Evolutionary conservation across 2,888 invertebrate genomes (phyloP), one percentile per base, ranked within the genome.

Genomic region (Troides oblongomaculatus): DNA sequence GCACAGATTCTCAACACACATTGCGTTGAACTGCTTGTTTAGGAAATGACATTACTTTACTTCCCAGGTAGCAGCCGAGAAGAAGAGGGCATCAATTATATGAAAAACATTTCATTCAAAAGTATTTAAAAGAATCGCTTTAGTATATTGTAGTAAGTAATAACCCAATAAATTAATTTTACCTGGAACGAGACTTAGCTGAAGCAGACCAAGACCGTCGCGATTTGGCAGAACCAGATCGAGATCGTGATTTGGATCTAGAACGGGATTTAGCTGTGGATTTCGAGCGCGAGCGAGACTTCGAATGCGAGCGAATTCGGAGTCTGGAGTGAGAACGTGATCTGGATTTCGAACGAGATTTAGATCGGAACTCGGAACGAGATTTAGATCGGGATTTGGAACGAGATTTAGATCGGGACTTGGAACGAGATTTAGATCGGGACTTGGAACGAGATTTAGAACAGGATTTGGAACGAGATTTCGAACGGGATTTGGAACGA

Each of bases 121-220:
- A 46, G 46, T 46, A 14, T 46, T 14, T 14, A 46, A 46, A 46
- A 46, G 0, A 14, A 46, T 46, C 7, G 46, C 46, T 46, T 46
- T 46, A 12, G 46, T 12, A 46, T 12, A 43, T 10, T 10, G 10
- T 43, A 43, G 43, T 43, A 46, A 43, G 43, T 43, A 46, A 46
- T 46, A 17, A 46, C 46, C 14, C 14, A 1, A 46, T 14, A 46
- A 46, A 46, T 10, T 58, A 60, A 68, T 72, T 71, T 46, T 73
- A 83, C 79, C 82, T 76, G 66, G 82, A 84, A 6, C 83, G 75
- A 17, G 84, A 85, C 74, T 79, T 82, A 18, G 78, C 80, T 0
- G 82, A 82, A 53, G 85, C 78, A 64, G 85, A 84, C 39, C 82
- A 78, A 36, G 83, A 84, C 23, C 85, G 46, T 46, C 46, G 46